Evolutionary conservation across 2,113 vertebrate genomes (phyloP), one percentile per base, ranked within the genome.

Genomic region (Verasper variegatus): DNA sequence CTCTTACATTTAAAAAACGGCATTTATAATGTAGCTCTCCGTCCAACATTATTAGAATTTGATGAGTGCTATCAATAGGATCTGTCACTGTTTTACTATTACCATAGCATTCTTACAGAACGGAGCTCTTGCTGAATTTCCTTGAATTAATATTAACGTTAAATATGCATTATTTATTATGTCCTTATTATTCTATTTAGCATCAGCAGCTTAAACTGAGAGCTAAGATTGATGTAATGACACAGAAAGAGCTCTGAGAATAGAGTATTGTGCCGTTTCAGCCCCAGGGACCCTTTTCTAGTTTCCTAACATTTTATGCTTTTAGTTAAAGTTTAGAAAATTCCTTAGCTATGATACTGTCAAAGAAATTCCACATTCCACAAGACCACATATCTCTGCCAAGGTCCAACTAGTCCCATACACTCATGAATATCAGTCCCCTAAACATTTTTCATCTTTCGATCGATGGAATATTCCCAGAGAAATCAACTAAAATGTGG

Each of bases 91-190:
- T 69, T 35, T 79, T 51, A 66, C 59, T 68, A 56, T 73, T 7
- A 52, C 40, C 2, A 24, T 20, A 26, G 23, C 47, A 71, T 77
- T 78, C 23, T 11, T 37, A 24, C 42, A 81, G 73, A 63, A 20
- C 31, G 20, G 26, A 45, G 52, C 58, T 68, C 49, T 52, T 11
- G 20, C 70, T 76, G 40, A 24, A 52, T 72, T 74, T 69, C 57
- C 26, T 70, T 61, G 31, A 18, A 83, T 74, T 71, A 83, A 76
- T 87, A 81, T 87, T 86, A 80, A 84, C 71, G 77, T 83, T 78
- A 85, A 37, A 62, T 31, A 9, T 77, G 57, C 64, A 89, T 90
- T 85, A 84, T 87, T 86, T 60, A 90, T 82, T 3, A 11, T 27
- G 69, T 68, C 71, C 18, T 76, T 63, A 74, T 85, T 75, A 76